phyloP scores from a whole-genome alignment of 2,113 vertebrate genomes.

The Colinus virginianus region DNA sequence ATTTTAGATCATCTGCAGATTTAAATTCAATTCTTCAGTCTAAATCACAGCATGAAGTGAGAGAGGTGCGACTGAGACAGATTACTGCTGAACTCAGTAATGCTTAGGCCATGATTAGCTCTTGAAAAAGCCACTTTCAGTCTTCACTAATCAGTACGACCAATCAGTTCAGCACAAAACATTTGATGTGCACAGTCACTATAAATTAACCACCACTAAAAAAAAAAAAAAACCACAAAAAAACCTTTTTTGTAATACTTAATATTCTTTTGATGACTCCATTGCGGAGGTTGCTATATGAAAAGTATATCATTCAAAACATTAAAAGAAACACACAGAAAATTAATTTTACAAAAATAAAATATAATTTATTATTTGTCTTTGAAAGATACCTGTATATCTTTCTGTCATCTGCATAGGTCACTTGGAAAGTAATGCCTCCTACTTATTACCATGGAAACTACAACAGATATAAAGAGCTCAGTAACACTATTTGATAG shows the following conservation, averaged over 20 bases:
- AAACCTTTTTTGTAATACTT: not conserved
- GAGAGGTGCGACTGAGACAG: not conserved
- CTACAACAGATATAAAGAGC: not conserved
- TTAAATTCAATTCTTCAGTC: not conserved
- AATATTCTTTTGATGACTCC: not conserved
- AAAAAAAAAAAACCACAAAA: not conserved
- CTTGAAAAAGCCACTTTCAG: constrained; percentile 2
- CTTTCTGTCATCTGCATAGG: not conserved
- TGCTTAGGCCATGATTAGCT: not conserved
- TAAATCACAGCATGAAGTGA: not conserved
- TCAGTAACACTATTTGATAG: not conserved
- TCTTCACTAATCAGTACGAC: not conserved
- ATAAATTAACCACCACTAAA: not conserved
- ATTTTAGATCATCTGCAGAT: not conserved
- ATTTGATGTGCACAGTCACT: not conserved
- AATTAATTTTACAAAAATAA: not conserved
- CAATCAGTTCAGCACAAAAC: not conserved
- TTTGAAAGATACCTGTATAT: not conserved
- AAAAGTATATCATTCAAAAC: not conserved
- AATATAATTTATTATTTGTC: not conserved
- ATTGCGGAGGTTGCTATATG: not conserved
- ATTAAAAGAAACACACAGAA: not conserved
- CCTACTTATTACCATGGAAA: not conserved
- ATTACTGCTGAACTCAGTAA: not conserved
- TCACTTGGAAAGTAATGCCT: not conserved